Conservation (phyloP, 2,113 vertebrate genomes). For the Lophius piscatorius region DNA sequence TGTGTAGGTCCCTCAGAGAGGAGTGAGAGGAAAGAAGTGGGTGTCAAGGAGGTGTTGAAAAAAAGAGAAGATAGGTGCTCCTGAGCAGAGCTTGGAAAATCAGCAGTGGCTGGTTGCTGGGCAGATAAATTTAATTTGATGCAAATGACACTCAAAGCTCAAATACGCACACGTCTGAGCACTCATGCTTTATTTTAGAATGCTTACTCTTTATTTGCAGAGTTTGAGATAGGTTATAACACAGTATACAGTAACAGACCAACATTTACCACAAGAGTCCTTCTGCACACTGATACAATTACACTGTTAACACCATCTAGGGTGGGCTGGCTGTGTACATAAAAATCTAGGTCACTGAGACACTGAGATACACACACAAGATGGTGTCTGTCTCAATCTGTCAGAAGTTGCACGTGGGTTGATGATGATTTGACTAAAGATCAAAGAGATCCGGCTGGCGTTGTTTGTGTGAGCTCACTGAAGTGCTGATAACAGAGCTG, state of each 20-base stretch:
- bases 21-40: constrained; percentile 29
- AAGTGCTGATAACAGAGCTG: constrained; percentile 32
- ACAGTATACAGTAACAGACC: constrained; percentile 32
- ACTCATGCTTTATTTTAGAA: constrained; percentile 62
- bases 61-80: neutral
- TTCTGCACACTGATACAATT: constrained; percentile 64
- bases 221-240: constrained; percentile 39
- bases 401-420: constrained; percentile 24
- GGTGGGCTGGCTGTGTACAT: constrained; percentile 48
- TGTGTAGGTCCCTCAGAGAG: constrained; percentile 19
- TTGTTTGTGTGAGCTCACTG: constrained; percentile 15
- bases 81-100: constrained; percentile 17
- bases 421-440: constrained; percentile 31
- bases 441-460: constrained; percentile 32
- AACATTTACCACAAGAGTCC: constrained; percentile 39
- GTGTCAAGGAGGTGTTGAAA: constrained; percentile 48
- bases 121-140: constrained; percentile 39
- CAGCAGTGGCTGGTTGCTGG: constrained; percentile 43
- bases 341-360: constrained; percentile 70
- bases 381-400: constrained; percentile 52
- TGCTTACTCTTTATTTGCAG: constrained; percentile 38
- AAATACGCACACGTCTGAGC: constrained; percentile 27
- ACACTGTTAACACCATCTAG: constrained; percentile 58
- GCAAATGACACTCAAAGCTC: constrained; percentile 36
- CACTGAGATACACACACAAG: constrained; percentile 38